phyloP scores from a whole-genome alignment of 2,797 vertebrate species.

The Coregonus sp. region DNA sequence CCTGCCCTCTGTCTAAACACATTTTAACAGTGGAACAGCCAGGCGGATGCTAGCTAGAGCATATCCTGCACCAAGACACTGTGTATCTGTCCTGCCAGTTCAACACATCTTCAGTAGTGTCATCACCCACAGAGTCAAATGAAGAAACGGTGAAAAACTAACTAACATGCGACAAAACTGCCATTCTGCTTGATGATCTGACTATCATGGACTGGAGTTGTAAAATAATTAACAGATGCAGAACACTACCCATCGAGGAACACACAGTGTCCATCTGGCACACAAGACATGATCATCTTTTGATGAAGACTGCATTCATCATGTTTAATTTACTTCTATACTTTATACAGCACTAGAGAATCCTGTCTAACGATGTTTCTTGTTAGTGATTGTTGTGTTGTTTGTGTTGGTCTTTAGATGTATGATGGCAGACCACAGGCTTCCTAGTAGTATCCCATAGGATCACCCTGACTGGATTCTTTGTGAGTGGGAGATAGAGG shows the following conservation, averaged over 20 bases:
- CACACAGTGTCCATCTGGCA: background rate
- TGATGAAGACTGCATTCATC: too few relatives aligned
- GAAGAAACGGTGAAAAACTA: background rate
- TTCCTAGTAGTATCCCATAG: constrained; percentile 72
- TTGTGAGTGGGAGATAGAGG: constrained; percentile 56
- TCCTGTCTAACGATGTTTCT: background rate
- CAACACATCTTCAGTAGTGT: background rate
- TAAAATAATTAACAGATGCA: background rate
- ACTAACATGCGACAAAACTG: background rate
- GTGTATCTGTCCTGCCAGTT: background rate
- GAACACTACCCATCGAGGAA: background rate
- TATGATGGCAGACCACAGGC: constrained; percentile 66
- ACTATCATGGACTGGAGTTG: background rate
- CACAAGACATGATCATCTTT: too few relatives aligned
- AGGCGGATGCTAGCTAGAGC: background rate
- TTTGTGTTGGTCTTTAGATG: background rate
- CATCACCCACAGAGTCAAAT: background rate
- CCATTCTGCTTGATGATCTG: background rate
- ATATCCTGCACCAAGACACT: background rate
- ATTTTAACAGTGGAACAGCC: background rate
- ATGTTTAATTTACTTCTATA: too few relatives aligned
- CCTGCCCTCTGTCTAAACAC: background rate
- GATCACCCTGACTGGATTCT: constrained; percentile 75
- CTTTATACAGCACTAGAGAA: too few relatives aligned
- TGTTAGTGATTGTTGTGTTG: constrained; percentile 4